Evolutionary conservation across 1,140 invertebrate genomes (phyloP).

Genomic region (Macrosteles quadrilineatus): DNA sequence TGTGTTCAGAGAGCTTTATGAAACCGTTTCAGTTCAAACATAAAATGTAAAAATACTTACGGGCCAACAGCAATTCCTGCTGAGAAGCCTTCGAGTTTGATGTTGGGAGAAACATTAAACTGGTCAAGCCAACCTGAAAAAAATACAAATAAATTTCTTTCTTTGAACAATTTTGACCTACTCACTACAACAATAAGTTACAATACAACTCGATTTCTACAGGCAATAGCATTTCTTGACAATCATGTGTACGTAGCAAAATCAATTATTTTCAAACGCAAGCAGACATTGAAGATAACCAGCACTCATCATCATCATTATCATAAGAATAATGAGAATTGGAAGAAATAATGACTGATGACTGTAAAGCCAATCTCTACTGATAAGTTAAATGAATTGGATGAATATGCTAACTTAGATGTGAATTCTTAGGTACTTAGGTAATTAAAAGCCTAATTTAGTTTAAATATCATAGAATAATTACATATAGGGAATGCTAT

Average conservation of each 20-base stretch:
- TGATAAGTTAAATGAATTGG: too few species aligned
- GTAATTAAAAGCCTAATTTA: too few species aligned
- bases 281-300: not conserved
- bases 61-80: slow-evolving; percentile 84
- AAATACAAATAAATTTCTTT: slow-evolving; percentile 37
- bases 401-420: too few species aligned
- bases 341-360: too few species aligned
- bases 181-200: slow-evolving; percentile 12
- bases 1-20: too few species aligned
- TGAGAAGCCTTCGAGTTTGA: slow-evolving; percentile 74
- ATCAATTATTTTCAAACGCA: slow-evolving; percentile 37
- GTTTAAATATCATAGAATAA: too few species aligned
- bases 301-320: not conserved
- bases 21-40: too few species aligned
- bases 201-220: slow-evolving; percentile 11
- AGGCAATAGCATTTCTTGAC: slow-evolving; percentile 14
- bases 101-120: slow-evolving; percentile 84
- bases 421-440: too few species aligned
- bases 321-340: too few species aligned
- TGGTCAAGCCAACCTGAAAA: slow-evolving; percentile 78
- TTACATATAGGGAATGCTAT: too few species aligned
- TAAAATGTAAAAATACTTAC: slow-evolving; percentile 65
- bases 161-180: slow-evolving; percentile 29
- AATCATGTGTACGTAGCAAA: slow-evolving; percentile 29
- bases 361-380: too few species aligned